Base-by-base conservation (phyloP, 2,888 invertebrate species). In the Drosophila longiperda region DNA sequence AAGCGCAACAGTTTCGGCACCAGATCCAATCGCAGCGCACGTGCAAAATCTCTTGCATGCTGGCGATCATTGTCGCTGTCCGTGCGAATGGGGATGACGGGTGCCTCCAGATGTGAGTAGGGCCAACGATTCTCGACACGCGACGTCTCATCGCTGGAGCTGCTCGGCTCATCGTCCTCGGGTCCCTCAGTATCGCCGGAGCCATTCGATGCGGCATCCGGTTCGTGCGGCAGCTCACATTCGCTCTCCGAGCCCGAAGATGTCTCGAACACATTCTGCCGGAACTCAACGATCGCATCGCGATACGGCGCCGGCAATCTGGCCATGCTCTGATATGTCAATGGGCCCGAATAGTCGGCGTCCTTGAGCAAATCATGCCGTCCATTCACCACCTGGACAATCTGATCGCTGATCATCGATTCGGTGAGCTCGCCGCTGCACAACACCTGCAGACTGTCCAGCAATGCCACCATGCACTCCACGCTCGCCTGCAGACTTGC, bases 21-120 rank as follows among this genome's bases (percentile, higher is more conserved):
- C 48, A 97, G 93, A 67, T 96, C 95, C 72, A 95, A 95, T 73
- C 95, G 95, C 32, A 98, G 91, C 0, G 96, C 96, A 89, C 96
- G 96, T 0, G 97, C 95, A 91, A 98, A 98, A 90, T 96, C 96
- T 26, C 96, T 94, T 0, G 98, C 97, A 91, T 98, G 98, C 91
- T 97, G 97, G 59, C 97, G 94, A 92, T 98, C 98, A 50, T 96
- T 95, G 90, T 97, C 97, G 15, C 96, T 96, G 81, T 97, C 97
- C 82, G 91, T 87, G 8, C 93, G 91, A 2, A 92, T 87, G 20
- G 93, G 92, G 62, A 93, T 90, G 5, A 92, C 91, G 0, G 93
- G 93, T 0, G 93, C 93, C 75, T 93, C 93, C 7, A 93, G 79
- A 62, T 93, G 93, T 0, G 93, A 91, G 59, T 93, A 93, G 1